These are phyloP conservation scores for Venusia cambrica DNA, from an alignment of 2,888 invertebrate species.

Conservation along the genomic window DNA sequence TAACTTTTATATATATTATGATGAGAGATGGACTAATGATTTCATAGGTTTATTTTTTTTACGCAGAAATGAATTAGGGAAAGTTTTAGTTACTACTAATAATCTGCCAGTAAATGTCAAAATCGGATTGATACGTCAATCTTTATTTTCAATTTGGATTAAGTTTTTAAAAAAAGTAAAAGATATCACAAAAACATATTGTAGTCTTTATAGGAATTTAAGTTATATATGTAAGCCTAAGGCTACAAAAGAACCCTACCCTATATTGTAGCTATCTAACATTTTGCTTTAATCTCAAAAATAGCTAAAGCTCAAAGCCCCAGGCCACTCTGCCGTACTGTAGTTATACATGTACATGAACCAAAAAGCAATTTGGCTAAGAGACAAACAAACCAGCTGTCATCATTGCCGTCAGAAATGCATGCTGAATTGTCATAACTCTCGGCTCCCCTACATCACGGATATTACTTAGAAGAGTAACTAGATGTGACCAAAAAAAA, in stretches of 20 bases:
- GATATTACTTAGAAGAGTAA: conserved; percentile 23
- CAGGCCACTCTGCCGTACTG: conserved; percentile 17
- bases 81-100: too few species aligned
- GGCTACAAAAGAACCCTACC: conserved; percentile 7
- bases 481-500: conserved; percentile 14
- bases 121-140: too few species aligned
- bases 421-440: conserved; percentile 44
- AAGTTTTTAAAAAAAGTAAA: too few species aligned
- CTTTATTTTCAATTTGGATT: too few species aligned
- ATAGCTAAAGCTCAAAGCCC: conserved; percentile 20
- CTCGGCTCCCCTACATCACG: conserved; percentile 24
- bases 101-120: too few species aligned
- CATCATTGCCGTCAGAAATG: conserved; percentile 34
- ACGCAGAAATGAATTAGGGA: too few species aligned
- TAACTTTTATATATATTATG: too few species aligned
- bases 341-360: conserved; percentile 7
- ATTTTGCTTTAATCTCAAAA: conserved; percentile 25
- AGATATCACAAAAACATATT: too few species aligned
- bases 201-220: background rate
- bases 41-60: too few species aligned
- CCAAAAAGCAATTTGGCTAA: conserved; percentile 59
- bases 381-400: conserved; percentile 37
- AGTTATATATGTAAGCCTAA: background rate
- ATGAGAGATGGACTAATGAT: too few species aligned
- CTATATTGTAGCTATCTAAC: conserved; percentile 9